Conservation (phyloP, 2,797 vertebrate species). For the Kryptopterus vitreolus region DNA sequence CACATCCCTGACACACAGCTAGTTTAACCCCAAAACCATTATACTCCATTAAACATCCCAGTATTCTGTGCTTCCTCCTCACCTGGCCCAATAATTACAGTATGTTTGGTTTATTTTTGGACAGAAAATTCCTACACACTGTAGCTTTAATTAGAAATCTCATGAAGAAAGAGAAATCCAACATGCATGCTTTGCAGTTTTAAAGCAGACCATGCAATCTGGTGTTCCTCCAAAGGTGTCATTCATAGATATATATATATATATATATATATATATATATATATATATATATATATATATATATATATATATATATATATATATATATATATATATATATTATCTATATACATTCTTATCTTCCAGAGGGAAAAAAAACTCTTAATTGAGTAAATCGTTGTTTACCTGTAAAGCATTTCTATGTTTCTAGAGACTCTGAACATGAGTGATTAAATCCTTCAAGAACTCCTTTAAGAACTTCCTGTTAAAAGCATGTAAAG, state of each 20-base stretch:
- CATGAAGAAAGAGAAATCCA: not conserved
- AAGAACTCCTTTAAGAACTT: slow-evolving; percentile 27
- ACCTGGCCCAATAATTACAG: not conserved
- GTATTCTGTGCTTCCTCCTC: not conserved
- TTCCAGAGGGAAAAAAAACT: too few relatives aligned
- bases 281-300: too few relatives aligned
- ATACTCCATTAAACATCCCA: not conserved
- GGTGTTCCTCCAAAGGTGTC: not conserved
- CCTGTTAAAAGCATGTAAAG: slow-evolving; percentile 39
- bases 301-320: too few relatives aligned
- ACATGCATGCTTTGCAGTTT: not conserved
- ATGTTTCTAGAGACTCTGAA: not conserved
- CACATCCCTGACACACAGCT: not conserved
- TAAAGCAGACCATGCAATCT: not conserved
- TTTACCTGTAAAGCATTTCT: not conserved
- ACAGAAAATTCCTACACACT: not conserved
- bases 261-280: too few relatives aligned
- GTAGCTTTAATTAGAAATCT: not conserved
- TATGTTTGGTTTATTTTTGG: not conserved
- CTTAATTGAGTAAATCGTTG: not conserved
- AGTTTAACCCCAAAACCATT: not conserved
- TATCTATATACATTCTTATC: too few relatives aligned
- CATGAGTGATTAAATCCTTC: slow-evolving; percentile 15
- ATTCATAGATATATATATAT: too few relatives aligned
- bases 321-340: too few relatives aligned